These are phyloP conservation scores for Cryptops parisi DNA, from an alignment of 2,888 invertebrate genomes.

Conservation along the genomic window DNA sequence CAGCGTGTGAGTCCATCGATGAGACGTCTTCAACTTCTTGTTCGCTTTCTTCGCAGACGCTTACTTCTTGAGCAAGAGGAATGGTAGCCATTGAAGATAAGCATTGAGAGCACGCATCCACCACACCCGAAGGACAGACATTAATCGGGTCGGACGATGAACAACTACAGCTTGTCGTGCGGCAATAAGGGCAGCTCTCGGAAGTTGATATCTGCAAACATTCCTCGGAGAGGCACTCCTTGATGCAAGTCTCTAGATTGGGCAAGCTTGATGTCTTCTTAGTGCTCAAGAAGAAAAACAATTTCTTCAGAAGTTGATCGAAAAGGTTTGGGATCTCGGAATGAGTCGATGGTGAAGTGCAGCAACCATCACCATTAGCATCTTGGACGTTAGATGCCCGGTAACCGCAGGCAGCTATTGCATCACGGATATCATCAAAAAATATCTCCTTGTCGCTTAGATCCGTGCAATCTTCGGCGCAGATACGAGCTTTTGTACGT, in stretches of 20 bases:
- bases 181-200: not conserved
- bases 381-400: not conserved
- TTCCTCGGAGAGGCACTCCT: not conserved
- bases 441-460: no score
- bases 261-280: slow-evolving; percentile 4
- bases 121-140: not conserved
- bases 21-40: not conserved
- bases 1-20: not conserved
- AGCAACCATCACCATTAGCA: not conserved
- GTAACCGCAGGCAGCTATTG: not conserved
- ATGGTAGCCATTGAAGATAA: no score
- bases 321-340: slow-evolving; percentile 10
- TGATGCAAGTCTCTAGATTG: not conserved
- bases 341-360: not conserved
- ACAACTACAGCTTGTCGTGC: not conserved
- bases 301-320: slow-evolving; percentile 2
- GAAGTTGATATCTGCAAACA: no score
- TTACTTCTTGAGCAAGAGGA: not conserved
- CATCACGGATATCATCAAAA: not conserved
- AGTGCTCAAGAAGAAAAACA: not conserved
- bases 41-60: not conserved
- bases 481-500: not conserved
- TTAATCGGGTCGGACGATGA: not conserved
- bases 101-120: not conserved
- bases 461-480: not conserved